These are phyloP conservation scores for Brachyistius frenatus DNA, from an alignment of 2,113 vertebrate genomes.

Conservation along the genomic window DNA sequence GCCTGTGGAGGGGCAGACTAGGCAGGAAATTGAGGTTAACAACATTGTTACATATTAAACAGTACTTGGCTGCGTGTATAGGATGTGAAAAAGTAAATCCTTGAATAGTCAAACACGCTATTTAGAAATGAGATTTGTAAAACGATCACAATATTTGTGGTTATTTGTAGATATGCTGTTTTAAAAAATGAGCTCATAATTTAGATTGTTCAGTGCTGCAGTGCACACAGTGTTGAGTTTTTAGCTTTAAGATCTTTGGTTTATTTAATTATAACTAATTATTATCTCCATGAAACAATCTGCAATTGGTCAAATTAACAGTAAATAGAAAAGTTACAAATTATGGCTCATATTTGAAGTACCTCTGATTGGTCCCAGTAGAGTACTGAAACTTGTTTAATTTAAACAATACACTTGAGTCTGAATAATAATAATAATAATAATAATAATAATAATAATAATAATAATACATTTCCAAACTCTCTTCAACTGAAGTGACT, in stretches of 20 bases:
- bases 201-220: too few relatives aligned
- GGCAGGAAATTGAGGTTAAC: slow-evolving; percentile 87
- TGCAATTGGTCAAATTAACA: neutral
- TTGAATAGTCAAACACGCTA: slow-evolving; percentile 22
- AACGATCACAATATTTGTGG: slow-evolving; percentile 8
- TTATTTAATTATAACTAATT: neutral
- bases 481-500: slow-evolving; percentile 11
- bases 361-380: neutral
- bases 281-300: neutral
- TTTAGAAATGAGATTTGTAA: slow-evolving; percentile 25
- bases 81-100: slow-evolving; percentile 78
- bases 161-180: neutral
- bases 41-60: slow-evolving; percentile 83
- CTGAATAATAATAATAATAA: neutral
- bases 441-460: too few relatives aligned
- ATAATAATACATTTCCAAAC: slow-evolving; percentile 2
- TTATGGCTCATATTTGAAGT: slow-evolving; percentile 9
- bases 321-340: neutral
- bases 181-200: too few relatives aligned
- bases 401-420: neutral
- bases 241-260: neutral
- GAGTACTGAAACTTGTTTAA: neutral
- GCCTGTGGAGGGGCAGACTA: slow-evolving; percentile 74
- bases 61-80: slow-evolving; percentile 75
- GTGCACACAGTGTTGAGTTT: too few relatives aligned